phyloP scores from a whole-genome alignment of 2,797 vertebrate species.

The Coregonus ussuriensis region DNA sequence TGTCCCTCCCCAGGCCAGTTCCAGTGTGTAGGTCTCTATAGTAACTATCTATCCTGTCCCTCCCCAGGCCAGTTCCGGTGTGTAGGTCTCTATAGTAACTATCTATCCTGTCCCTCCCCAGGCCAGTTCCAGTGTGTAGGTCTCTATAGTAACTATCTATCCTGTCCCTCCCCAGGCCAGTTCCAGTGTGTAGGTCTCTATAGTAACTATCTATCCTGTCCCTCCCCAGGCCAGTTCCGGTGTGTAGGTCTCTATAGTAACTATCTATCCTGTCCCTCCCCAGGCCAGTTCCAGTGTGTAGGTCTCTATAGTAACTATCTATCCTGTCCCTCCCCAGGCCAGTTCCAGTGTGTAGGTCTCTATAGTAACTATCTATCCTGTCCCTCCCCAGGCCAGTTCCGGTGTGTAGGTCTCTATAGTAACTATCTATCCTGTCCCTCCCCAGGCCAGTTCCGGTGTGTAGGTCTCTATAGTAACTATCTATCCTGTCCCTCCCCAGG shows the following conservation, averaged over 20 bases:
- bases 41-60: neutral
- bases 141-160: neutral
- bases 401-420: neutral
- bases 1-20: conserved; percentile 61
- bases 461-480: conserved; percentile 25
- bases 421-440: neutral
- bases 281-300: conserved; percentile 72
- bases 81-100: neutral
- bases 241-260: neutral
- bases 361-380: neutral
- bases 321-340: conserved; percentile 46
- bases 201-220: neutral
- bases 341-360: conserved; percentile 60
- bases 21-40: conserved; percentile 47
- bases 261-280: neutral
- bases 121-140: conserved; percentile 71
- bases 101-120: conserved; percentile 25
- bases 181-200: conserved; percentile 59
- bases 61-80: conserved; percentile 69
- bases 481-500: conserved; percentile 42
- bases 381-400: conserved; percentile 68
- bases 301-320: conserved; percentile 21
- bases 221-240: conserved; percentile 69
- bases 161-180: conserved; percentile 48
- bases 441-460: conserved; percentile 72